Evolutionary conservation across 2,888 invertebrate species (phyloP).

Genomic region (Stenotaenia linearis): DNA sequence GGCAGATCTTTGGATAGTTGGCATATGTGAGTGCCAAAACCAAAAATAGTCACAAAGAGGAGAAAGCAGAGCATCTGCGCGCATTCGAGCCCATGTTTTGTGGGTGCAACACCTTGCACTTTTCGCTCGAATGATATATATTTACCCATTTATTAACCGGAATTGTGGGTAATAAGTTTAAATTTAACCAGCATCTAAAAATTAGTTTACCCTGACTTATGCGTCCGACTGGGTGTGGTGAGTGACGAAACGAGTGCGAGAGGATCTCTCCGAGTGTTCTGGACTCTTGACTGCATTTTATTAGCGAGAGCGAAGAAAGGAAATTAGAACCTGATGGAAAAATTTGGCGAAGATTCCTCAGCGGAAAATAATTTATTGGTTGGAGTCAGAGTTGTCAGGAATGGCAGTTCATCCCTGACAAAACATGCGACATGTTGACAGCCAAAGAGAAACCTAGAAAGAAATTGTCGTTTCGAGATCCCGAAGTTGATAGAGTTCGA

Average conservation of each 20-base stretch:
- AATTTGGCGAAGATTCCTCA: neutral
- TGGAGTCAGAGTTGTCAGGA: neutral
- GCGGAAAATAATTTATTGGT: constrained; percentile 7
- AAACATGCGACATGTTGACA: constrained; percentile 26
- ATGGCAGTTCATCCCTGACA: constrained; percentile 16
- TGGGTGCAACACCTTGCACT: constrained; percentile 13
- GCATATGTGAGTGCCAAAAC: constrained; percentile 14
- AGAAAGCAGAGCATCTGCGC: neutral
- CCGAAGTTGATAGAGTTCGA: constrained; percentile 59
- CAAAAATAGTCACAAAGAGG: constrained; percentile 17
- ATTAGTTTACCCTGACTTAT: neutral
- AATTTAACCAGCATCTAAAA: neutral
- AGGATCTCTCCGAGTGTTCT: neutral
- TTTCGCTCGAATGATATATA: constrained; percentile 8
- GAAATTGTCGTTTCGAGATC: constrained; percentile 80
- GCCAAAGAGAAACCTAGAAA: constrained; percentile 64
- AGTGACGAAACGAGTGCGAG: neutral
- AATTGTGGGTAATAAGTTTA: neutral
- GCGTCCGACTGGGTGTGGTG: neutral
- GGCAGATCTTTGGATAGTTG: constrained; percentile 13
- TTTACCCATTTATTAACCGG: neutral
- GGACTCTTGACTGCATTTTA: neutral
- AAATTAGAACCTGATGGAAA: constrained; percentile 14
- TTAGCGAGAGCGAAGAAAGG: neutral
- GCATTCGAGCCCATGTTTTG: constrained; percentile 26